Evolutionary conservation across 2,888 invertebrate species (phyloP), one percentile per base, ranked within the genome.

Genomic region (Parnassius glacialis): DNA sequence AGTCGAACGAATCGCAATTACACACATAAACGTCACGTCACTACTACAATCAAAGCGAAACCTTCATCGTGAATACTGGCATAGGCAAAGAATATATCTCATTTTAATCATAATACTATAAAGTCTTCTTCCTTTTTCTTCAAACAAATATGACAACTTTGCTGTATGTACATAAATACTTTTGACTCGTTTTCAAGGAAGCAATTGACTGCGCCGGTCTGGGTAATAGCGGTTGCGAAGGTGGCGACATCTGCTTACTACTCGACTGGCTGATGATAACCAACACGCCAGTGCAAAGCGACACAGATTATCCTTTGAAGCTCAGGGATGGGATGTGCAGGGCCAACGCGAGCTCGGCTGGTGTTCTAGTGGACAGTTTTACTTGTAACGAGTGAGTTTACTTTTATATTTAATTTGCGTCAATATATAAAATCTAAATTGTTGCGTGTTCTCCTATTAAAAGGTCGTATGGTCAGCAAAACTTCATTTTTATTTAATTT

Each of bases 221-320:
- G 44, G 94, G 93, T 45, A 95, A 95, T 83, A 92, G 92, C 66
- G 97, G 96, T 0, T 97, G 97, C 82, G 83, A 92, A 0, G 97
- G 97, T 25, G 97, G 97, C 43, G 96, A 97, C 81, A 95, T 95
- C 70, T 97, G 96, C 73, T 85, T 92, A n/a, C 92, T 97, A 0
- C 86, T 97, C 0, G 84, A 93, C n/a, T 97, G 97, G 97, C 78
- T 97, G 67, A 74, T 86, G 13, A 74, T 86, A 52, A 92, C 92
- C 60, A 89, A 93, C 64, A 84, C 94, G 2, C 82, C 88, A 0
- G 84, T 97, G 48, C 80, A 92, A 51, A 80, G 84, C 0, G 94
- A 94, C 60, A 76, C 79, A 12, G 84, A 90, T 56, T 97, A 97
- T 82, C 96, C 96, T 0, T 84, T 94, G 3, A 84, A 92, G 16